Conservation (phyloP, 1,140 invertebrate species). For the Pseudomyrmex concolor region DNA sequence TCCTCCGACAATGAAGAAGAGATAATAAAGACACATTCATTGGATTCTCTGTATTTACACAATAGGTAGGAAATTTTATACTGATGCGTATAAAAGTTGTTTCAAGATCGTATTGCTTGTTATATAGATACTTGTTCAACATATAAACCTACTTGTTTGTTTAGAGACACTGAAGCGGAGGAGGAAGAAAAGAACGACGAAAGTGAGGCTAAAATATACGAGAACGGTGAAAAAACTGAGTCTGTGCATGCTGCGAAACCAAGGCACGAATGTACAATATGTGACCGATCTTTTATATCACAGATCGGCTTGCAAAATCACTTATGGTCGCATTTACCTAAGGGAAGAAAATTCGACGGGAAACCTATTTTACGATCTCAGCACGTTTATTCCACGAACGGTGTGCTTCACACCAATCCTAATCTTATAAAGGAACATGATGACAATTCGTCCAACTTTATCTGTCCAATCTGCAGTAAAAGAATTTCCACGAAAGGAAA, state of each 20-base stretch:
- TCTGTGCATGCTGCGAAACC: constrained; percentile 80
- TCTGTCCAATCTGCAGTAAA: constrained; percentile 88
- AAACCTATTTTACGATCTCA: constrained; percentile 75
- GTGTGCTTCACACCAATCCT: constrained; percentile 75
- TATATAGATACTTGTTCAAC: not conserved
- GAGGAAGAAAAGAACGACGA: constrained; percentile 61
- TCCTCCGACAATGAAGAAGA: constrained; percentile 79
- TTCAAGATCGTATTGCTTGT: not conserved
- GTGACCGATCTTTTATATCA: constrained; percentile 84
- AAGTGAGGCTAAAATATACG: constrained; percentile 63
- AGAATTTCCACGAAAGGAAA: constrained; percentile 88
- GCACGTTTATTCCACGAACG: constrained; percentile 80
- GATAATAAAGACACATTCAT: constrained; percentile 58
- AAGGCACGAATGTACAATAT: constrained; percentile 84
- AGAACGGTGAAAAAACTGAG: constrained; percentile 67
- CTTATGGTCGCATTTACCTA: constrained; percentile 85
- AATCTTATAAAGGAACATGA: constrained; percentile 60
- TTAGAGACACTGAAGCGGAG: constrained; percentile 49
- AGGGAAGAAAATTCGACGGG: constrained; percentile 72
- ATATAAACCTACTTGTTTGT: not conserved
- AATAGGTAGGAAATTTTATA: constrained; percentile 73
- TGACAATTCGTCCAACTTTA: constrained; percentile 79
- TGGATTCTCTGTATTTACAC: constrained; percentile 63
- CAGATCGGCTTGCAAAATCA: constrained; percentile 86
- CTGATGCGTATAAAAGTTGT: not conserved